These are phyloP conservation scores for Catostylus mosaicus DNA, from an alignment of 30 jellyfish, hydroid and myxozoan genomes.

Conservation along the genomic window DNA sequence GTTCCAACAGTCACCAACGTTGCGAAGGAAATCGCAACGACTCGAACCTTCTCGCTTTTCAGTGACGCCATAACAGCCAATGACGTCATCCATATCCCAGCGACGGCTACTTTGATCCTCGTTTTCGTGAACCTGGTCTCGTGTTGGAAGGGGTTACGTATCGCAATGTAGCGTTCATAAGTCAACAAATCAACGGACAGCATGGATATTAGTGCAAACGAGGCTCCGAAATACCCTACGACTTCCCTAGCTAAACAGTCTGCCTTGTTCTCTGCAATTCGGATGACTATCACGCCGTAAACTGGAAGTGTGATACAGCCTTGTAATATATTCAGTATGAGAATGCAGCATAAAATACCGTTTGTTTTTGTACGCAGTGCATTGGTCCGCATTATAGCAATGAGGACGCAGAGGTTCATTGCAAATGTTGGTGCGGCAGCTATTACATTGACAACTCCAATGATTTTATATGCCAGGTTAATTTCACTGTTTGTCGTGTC, in stretches of 20 bases:
- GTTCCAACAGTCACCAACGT: slow-evolving; percentile 33
- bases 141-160: slow-evolving; percentile 24
- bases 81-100: slow-evolving; percentile 10
- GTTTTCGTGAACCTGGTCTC: slow-evolving; percentile 28
- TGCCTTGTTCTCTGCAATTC: background rate
- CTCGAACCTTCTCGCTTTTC: background rate
- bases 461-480: background rate
- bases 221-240: slow-evolving; percentile 25
- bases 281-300: slow-evolving; percentile 21
- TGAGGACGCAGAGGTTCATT: slow-evolving; percentile 17
- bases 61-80: background rate
- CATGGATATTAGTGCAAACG: slow-evolving; percentile 55
- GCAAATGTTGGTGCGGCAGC: slow-evolving; percentile 44
- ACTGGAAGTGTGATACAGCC: slow-evolving; percentile 42
- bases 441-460: slow-evolving; percentile 18
- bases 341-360: slow-evolving; percentile 11
- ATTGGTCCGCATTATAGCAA: slow-evolving; percentile 22
- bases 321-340: slow-evolving; percentile 23
- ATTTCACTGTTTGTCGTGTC: no score
- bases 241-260: slow-evolving; percentile 6
- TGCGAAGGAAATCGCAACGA: slow-evolving; percentile 4
- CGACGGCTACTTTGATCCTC: slow-evolving; percentile 17
- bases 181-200: slow-evolving; percentile 29
- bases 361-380: slow-evolving; percentile 19
- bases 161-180: slow-evolving; percentile 54